Base-by-base conservation (phyloP, 2,888 invertebrate species). In the Andrena camellia region DNA sequence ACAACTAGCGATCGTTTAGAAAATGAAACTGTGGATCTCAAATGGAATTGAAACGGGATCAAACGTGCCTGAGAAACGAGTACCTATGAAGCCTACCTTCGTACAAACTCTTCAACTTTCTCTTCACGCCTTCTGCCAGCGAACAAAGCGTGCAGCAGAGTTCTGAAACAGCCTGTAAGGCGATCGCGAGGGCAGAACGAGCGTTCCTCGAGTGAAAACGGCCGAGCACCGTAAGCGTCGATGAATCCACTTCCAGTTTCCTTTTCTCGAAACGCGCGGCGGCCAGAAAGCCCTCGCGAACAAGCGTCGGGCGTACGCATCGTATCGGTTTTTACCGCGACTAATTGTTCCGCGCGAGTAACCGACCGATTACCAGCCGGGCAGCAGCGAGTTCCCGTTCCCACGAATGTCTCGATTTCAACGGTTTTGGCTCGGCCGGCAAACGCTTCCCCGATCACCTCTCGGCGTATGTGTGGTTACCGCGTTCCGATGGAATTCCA, bases 201-300 rank as follows among this genome's bases (percentile, higher is more conserved):
- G 5, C 48, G 50, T 68, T 68, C 59, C 68, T 31, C 2, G 10
- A 54, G 62, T 29, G 54, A 35, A 72, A 52, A 67, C 50, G 10
- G 29, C 7, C 13, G 33, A 10, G n/a, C 20, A 42, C 13, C 17
- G 42, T 8, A 13, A 54, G 26, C 50, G 26, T 72, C 67, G 20
- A 57, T n/a, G 8, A 20, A 48, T 74, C 72, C 29, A 75, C 59
- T 64, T 57, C 42, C 74, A 57, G 31, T 48, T 57, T 72, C 5
- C 42, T 31, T 72, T 23, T 50, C 1, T 29, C 20, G 33, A 72
- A 17, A 20, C 29, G 35, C 69, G 26, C 29, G 52, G 52, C 20
- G n/a, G 52, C 33, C 0, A 1, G 33, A 62, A 8, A 20, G 20
- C 20, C 52, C 20, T 2, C 8, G 52, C 20, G 52, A 52, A 52